These are phyloP conservation scores for Macrobrachium nipponense DNA, from an alignment of 1,140 invertebrate species.

Conservation along the genomic window DNA sequence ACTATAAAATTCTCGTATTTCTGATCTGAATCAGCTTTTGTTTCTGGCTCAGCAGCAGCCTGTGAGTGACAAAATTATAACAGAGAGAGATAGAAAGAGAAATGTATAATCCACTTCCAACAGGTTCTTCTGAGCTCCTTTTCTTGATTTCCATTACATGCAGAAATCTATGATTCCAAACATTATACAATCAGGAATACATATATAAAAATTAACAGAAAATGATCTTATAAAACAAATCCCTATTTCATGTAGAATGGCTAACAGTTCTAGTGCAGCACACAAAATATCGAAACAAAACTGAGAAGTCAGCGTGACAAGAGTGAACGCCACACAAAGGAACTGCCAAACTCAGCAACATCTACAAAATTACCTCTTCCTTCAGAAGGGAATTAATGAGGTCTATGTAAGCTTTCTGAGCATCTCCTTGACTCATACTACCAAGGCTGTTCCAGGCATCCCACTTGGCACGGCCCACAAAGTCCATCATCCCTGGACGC, in stretches of 20 bases:
- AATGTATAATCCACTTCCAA: too few relatives aligned
- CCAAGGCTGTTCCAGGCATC: constrained; percentile 74
- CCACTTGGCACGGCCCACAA: constrained; percentile 76
- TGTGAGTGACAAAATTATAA: background rate
- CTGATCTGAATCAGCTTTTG: constrained; percentile 39
- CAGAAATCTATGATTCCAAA: too few relatives aligned
- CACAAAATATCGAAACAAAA: too few relatives aligned
- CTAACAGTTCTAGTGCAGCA: too few relatives aligned
- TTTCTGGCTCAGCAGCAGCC: constrained; percentile 10
- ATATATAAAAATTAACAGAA: too few relatives aligned
- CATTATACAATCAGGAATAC: too few relatives aligned
- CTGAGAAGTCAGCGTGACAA: too few relatives aligned
- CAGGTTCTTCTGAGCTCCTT: too few relatives aligned
- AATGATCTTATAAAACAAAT: too few relatives aligned
- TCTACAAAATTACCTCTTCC: constrained; percentile 36
- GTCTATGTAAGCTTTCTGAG: constrained; percentile 66
- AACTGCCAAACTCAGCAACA: too few relatives aligned
- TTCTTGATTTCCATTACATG: too few relatives aligned
- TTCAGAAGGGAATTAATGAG: constrained; percentile 67
- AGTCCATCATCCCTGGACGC: constrained; percentile 75
- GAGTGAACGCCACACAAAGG: background rate
- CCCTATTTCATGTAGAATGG: too few relatives aligned
- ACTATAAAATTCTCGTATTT: constrained; percentile 56
- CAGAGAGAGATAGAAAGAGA: background rate
- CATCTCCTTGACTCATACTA: constrained; percentile 67